Conservation (phyloP, 92 coral and sea anemone species). For the Pocillopora grandis region DNA sequence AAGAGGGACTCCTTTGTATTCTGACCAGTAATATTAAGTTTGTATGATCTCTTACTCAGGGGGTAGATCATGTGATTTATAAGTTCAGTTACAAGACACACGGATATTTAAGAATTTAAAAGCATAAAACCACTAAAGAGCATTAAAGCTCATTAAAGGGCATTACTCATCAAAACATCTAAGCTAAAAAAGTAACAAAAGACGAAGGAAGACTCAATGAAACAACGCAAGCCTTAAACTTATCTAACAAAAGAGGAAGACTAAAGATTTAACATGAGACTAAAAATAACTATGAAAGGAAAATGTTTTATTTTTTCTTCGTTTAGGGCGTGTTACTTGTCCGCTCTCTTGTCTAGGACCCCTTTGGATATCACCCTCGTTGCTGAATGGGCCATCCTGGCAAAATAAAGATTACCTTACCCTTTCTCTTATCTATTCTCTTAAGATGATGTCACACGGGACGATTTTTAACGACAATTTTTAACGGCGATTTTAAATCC, state of each 20-base stretch:
- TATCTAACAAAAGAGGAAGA: not conserved
- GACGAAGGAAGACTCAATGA: slow-evolving; percentile 11
- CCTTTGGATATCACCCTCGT: too few species aligned
- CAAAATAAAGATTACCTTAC: too few species aligned
- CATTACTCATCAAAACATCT: slow-evolving; percentile 17
- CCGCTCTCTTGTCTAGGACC: not conserved
- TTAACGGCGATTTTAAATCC: too few species aligned
- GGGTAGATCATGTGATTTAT: slow-evolving; percentile 23
- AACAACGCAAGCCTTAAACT: slow-evolving; percentile 25
- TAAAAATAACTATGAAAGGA: not conserved
- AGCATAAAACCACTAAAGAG: not conserved
- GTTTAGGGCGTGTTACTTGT: slow-evolving; percentile 35
- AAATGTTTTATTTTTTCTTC: slow-evolving; percentile 32
- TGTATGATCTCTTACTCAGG: not conserved
- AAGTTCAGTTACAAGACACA: slow-evolving; percentile 42
- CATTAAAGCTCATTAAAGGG: slow-evolving; percentile 20
- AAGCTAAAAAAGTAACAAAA: too few species aligned
- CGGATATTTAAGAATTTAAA: slow-evolving; percentile 29
- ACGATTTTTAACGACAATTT: too few species aligned
- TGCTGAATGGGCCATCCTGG: too few species aligned
- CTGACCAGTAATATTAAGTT: slow-evolving; percentile 21
- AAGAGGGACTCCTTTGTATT: slow-evolving; percentile 20
- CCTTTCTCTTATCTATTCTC: too few species aligned
- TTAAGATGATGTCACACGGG: too few species aligned
- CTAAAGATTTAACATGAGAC: too few species aligned